Evolutionary conservation across 2,113 vertebrate species (phyloP), one percentile per base, ranked within the genome.

Genomic region (Tragelaphus scriptus): DNA sequence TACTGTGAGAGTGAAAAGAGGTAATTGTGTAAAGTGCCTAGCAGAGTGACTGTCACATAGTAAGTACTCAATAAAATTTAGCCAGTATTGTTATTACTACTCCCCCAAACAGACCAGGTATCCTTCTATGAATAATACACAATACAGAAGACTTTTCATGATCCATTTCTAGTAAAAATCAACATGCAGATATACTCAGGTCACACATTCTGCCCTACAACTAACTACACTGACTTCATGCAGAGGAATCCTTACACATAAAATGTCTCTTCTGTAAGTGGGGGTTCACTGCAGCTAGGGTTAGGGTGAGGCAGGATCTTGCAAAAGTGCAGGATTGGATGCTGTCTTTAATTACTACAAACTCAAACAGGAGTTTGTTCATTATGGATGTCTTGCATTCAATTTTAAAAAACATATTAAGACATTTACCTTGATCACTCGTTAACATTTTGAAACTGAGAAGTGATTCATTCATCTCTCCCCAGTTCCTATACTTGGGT

Each of bases 11-110:
- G 40, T 56, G 68, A 63, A 94, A 89, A 63, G 61, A 86, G 47
- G 30, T 40, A 6, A 94, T 49, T 30, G 55, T 16, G 11, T 59
- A 6, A 81, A 89, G 51, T 80, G 28, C 28, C 12, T 5, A 79
- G 55, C 55, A 88, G 59, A 44, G 32, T 26, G 12, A 86, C 44
- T 55, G 3, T 47, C 87, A 82, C 44, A 71, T 49, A 97, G 63
- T 88, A 97, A 90, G 53, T 13, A 40, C 40, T 96, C 91, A 90
- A 59, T 58, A 75, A 96, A 96, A 93, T 40, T 17, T n/a, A 68
- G 36, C 16, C 13, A 81, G 15, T 40, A 23, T 26, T 65, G 56
- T 63, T 84, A 56, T n/a, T 44, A 68, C 17, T 40, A 47, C 47
- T 59, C 17, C 63, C 36, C 86, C 5, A 84, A 91, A 90, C 25